Percentiles rank a stretch among this genome's conserved stretches.
phyloP scores from a whole-genome alignment of 2,888 invertebrate genomes.

The Rugalucina vietnamica region DNA sequence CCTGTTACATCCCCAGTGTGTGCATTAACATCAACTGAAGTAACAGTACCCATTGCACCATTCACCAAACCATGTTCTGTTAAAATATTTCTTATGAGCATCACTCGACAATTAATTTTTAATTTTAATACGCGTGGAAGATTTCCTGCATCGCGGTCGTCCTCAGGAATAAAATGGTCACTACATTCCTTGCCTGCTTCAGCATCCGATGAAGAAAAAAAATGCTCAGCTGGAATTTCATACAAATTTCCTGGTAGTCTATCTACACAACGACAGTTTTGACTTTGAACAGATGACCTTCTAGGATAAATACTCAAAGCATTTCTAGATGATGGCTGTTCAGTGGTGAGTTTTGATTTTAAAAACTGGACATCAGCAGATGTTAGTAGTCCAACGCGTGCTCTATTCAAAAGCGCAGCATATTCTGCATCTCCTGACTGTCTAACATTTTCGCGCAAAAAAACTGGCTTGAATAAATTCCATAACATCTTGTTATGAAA shows the following conservation, averaged over 20 bases:
- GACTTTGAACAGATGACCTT: not conserved
- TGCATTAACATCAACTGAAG: not conserved
- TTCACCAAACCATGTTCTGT: not conserved
- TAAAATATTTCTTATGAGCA: not conserved
- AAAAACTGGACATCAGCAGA: constrained; percentile 6
- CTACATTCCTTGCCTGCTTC: not conserved
- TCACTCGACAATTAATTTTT: not conserved
- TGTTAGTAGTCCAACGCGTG: constrained; percentile 19
- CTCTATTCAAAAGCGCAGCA: constrained; percentile 21
- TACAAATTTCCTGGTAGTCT: not conserved
- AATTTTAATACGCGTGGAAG: not conserved
- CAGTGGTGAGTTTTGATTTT: not conserved
- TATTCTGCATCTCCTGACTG: constrained; percentile 19
- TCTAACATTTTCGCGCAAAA: constrained; percentile 44
- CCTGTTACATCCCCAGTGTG: not conserved
- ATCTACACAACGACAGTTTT: not conserved
- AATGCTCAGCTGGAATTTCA: constrained; percentile 4
- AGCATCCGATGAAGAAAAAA: constrained; percentile 5
- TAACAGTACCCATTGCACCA: not conserved
- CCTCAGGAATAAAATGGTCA: not conserved
- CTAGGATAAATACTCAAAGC: constrained; percentile 12
- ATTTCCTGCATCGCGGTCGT: constrained; percentile 11
- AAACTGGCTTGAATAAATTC: constrained; percentile 40
- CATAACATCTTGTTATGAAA: constrained; percentile 39
- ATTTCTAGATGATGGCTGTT: not conserved